A percentile compares a stretch with the other conserved stretches of the same genome.
Evolutionary conservation across 2,888 invertebrate genomes (phyloP).

Genomic region (Caenorhabditis sp.): DNA sequence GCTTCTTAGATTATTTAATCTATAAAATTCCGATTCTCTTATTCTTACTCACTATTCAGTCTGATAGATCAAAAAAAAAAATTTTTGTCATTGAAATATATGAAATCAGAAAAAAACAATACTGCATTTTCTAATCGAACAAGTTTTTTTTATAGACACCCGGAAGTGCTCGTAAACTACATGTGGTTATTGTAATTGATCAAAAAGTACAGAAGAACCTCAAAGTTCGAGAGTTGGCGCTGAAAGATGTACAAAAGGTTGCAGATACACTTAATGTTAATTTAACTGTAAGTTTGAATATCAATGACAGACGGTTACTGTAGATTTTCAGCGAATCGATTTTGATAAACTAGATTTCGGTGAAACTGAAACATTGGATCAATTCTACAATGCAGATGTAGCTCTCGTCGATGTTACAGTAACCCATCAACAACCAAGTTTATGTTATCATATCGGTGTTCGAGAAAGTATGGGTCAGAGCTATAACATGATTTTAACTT

Average conservation of each 20-base stretch:
- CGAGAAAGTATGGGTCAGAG: conserved; percentile 81
- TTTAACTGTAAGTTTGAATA: conserved; percentile 49
- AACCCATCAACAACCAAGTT: conserved; percentile 86
- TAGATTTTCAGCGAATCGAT: conserved; percentile 73
- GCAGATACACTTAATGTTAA: conserved; percentile 64
- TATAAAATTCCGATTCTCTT: too few species aligned
- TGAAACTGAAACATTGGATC: conserved; percentile 90
- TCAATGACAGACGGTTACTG: too few species aligned
- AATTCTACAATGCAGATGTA: conserved; percentile 97
- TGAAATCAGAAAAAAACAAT: too few species aligned
- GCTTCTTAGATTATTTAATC: too few species aligned
- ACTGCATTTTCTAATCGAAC: too few species aligned
- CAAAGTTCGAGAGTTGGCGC: conserved; percentile 60
- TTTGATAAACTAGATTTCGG: conserved; percentile 98
- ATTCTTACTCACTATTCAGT: too few species aligned
- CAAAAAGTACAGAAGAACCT: conserved; percentile 66
- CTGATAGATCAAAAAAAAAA: too few species aligned
- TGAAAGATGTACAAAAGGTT: conserved; percentile 68
- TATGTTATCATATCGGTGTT: conserved; percentile 95
- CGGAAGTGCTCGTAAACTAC: conserved; percentile 50
- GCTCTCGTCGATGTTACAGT: conserved; percentile 92
- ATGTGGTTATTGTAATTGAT: conserved; percentile 69
- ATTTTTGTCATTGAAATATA: too few species aligned
- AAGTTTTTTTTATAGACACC: not conserved
- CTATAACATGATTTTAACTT: conserved; percentile 66